These are phyloP conservation scores for Puma concolor DNA, from an alignment of 2,113 vertebrate genomes.

Conservation along the genomic window DNA sequence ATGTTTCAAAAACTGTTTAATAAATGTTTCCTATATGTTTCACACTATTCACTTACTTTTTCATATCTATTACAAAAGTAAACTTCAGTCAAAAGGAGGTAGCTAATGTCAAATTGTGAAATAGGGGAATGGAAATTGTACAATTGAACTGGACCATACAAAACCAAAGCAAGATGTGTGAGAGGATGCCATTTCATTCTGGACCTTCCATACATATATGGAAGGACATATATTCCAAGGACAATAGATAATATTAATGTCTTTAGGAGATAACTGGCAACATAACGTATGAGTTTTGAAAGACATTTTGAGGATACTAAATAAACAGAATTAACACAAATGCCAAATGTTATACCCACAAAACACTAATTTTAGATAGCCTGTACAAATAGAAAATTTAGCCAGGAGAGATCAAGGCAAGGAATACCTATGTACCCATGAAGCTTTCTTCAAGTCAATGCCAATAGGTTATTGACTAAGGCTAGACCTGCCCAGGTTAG, in stretches of 20 bases:
- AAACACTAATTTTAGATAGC: background rate
- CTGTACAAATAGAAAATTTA: background rate
- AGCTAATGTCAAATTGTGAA: background rate
- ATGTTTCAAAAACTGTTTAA: background rate
- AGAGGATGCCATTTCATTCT: background rate
- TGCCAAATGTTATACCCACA: background rate
- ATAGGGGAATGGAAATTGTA: background rate
- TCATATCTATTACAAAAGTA: background rate
- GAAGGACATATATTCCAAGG: background rate
- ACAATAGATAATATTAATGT: background rate
- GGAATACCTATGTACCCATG: background rate
- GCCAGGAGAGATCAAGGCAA: background rate
- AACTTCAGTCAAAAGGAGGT: background rate
- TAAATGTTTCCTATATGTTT: constrained; percentile 1
- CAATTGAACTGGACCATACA: background rate
- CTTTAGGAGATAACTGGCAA: background rate
- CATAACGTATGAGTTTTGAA: background rate
- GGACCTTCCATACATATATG: background rate
- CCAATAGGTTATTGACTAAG: background rate
- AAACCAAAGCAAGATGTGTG: background rate
- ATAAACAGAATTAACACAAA: background rate
- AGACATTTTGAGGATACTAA: background rate
- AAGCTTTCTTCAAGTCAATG: background rate
- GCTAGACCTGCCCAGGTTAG: background rate
- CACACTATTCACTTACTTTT: background rate